Evolutionary conservation across 64 coral and sea anemone species (phyloP).

Genomic region (Astreopora myriophthalma): DNA sequence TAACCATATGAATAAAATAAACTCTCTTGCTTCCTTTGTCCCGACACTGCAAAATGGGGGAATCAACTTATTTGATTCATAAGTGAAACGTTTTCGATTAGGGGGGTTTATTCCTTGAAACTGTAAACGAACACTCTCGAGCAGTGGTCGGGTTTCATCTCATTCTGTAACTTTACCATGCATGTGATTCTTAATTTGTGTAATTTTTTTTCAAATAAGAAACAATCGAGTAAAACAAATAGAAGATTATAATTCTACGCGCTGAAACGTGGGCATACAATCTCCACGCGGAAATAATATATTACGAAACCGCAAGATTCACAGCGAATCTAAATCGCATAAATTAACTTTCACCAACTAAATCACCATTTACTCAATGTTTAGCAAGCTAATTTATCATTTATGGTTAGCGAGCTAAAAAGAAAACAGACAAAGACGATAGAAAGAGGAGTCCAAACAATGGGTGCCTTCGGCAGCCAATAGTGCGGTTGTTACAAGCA

Average conservation of each 20-base stretch:
- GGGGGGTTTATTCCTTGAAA: neutral
- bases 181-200: conserved; percentile 46
- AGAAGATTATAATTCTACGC: neutral
- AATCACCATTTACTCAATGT: conserved; percentile 27
- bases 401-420: neutral
- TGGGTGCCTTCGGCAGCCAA: neutral
- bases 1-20: neutral
- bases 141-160: neutral
- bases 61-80: neutral
- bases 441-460: conserved; percentile 18
- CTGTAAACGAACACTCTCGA: neutral
- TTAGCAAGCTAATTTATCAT: conserved; percentile 39
- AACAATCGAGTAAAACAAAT: conserved; percentile 12
- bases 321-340: neutral
- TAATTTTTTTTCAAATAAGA: conserved; percentile 22
- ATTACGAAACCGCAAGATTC: neutral
- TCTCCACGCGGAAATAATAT: neutral
- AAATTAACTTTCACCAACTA: neutral
- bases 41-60: neutral
- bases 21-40: neutral
- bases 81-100: neutral
- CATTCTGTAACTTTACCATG: neutral
- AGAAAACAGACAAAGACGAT: conserved; percentile 23
- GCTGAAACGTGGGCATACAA: conserved; percentile 31
- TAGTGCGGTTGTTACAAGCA: neutral